These are phyloP conservation scores for Caenorhabditis macrosperma DNA, from an alignment of 2,888 invertebrate genomes.

Conservation along the genomic window DNA sequence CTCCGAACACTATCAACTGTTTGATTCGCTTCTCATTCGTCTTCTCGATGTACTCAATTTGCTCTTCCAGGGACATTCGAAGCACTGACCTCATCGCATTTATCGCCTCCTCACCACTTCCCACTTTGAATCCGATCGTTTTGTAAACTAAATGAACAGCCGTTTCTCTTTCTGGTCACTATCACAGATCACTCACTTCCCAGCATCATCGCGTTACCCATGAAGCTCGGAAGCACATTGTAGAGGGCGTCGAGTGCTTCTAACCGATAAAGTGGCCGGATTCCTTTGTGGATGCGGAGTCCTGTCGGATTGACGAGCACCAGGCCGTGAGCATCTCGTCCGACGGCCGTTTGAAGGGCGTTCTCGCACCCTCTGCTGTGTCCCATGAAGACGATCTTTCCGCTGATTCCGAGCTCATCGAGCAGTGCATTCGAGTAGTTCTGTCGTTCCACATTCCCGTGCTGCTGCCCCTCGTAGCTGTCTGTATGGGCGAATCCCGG, in stretches of 20 bases:
- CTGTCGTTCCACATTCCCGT: slow-evolving; percentile 61
- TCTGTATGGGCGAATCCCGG: slow-evolving; percentile 58
- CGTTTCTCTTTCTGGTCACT: neutral
- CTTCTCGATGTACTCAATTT: slow-evolving; percentile 30
- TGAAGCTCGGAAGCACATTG: slow-evolving; percentile 11
- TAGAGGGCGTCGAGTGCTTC: slow-evolving; percentile 30
- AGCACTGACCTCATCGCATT: slow-evolving; percentile 55
- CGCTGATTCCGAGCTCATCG: slow-evolving; percentile 48
- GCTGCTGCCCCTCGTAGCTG: slow-evolving; percentile 43
- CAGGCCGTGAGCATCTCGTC: slow-evolving; percentile 23
- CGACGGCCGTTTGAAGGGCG: slow-evolving; percentile 58
- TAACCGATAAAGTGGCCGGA: slow-evolving; percentile 60
- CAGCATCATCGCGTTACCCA: slow-evolving; percentile 43
- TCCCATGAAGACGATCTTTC: slow-evolving; percentile 60
- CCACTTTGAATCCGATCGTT: slow-evolving; percentile 49
- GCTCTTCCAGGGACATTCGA: slow-evolving; percentile 21
- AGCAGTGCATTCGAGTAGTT: slow-evolving; percentile 62
- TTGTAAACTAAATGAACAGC: slow-evolving; percentile 43
- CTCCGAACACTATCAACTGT: slow-evolving; percentile 51
- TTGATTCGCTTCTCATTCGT: slow-evolving; percentile 35
- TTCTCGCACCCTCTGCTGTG: slow-evolving; percentile 68
- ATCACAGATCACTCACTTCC: slow-evolving; percentile 58
- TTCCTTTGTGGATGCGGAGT: slow-evolving; percentile 60
- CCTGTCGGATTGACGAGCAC: slow-evolving; percentile 66
- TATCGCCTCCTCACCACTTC: slow-evolving; percentile 48